Conservation (phyloP, 2,888 invertebrate species). For the Dryobota labecula region DNA sequence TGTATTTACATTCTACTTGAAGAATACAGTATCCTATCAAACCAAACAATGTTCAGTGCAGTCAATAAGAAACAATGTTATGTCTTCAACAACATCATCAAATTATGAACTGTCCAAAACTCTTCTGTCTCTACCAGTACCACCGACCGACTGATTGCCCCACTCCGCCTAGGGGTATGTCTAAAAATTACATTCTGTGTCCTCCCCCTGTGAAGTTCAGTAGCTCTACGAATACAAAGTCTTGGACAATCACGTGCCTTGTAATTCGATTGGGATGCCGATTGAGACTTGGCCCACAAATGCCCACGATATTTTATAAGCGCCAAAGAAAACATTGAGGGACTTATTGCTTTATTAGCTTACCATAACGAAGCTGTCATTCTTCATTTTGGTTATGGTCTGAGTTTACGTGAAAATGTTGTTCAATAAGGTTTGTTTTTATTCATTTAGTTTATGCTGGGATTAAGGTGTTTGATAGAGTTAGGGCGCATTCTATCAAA, state of each 20-base stretch:
- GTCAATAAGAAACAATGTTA: background rate
- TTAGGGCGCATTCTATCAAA: too few relatives aligned
- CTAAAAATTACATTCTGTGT: constrained; percentile 85
- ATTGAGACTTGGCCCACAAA: constrained; percentile 83
- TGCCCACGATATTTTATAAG: constrained; percentile 85
- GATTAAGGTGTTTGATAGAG: constrained; percentile 12
- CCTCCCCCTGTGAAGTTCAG: constrained; percentile 69
- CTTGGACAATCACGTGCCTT: constrained; percentile 84
- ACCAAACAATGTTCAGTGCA: background rate
- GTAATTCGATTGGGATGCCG: constrained; percentile 87
- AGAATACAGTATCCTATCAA: background rate
- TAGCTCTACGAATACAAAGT: constrained; percentile 77
- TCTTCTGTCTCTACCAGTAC: constrained; percentile 50
- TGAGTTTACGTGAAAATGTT: constrained; percentile 42
- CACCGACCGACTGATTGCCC: constrained; percentile 74
- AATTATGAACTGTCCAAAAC: constrained; percentile 16
- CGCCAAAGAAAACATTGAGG: constrained; percentile 79
- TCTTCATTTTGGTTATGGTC: constrained; percentile 49
- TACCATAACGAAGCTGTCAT: constrained; percentile 63
- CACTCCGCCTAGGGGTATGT: constrained; percentile 76
- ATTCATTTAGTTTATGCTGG: constrained; percentile 26
- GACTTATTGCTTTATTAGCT: constrained; percentile 69
- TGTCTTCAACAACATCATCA: background rate
- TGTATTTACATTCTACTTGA: background rate
- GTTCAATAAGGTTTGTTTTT: constrained; percentile 32